phyloP scores from a whole-genome alignment of 2,797 vertebrate genomes.

The Nasua narica region DNA sequence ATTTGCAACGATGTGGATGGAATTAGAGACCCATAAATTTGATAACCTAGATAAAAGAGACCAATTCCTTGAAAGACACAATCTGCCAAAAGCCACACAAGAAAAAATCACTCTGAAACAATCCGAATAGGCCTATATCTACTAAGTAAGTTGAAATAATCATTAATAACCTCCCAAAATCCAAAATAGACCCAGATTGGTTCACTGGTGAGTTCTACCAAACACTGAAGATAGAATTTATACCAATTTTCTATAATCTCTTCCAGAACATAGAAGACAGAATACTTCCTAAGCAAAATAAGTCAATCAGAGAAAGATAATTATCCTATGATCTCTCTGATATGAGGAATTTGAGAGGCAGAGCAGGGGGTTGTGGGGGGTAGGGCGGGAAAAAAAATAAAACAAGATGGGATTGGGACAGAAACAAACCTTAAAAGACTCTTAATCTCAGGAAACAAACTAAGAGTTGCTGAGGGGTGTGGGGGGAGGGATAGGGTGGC shows the following conservation, averaged over 20 bases:
- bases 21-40: background rate
- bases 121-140: background rate
- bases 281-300: background rate
- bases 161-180: background rate
- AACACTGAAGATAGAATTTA: background rate
- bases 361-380: too few relatives aligned
- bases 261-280: background rate
- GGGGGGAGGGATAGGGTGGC: too few relatives aligned
- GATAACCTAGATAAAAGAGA: background rate
- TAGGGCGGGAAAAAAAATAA: too few relatives aligned
- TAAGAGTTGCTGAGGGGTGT: too few relatives aligned
- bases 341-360: too few relatives aligned
- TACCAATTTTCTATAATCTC: background rate
- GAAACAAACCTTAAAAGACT: too few relatives aligned
- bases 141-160: background rate
- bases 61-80: background rate
- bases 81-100: background rate
- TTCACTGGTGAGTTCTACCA: background rate
- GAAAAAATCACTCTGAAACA: background rate
- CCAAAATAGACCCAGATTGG: background rate
- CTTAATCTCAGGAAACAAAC: too few relatives aligned
- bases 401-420: too few relatives aligned
- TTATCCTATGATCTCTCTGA: too few relatives aligned
- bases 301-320: too few relatives aligned
- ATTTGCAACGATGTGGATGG: too few relatives aligned